Base-by-base conservation (phyloP, 2,888 invertebrate species). In the Lampropteryx suffumata region DNA sequence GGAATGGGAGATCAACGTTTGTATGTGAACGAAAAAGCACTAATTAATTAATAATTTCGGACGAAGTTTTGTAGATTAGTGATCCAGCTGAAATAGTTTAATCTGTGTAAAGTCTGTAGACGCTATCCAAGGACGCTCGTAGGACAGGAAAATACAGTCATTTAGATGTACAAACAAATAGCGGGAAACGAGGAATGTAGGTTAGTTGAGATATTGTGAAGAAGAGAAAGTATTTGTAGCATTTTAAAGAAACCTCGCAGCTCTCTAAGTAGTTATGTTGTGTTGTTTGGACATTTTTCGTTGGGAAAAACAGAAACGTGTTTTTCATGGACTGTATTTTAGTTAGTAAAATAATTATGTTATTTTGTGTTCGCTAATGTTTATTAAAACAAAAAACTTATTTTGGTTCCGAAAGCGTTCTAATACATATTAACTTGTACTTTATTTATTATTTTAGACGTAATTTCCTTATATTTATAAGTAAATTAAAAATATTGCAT, bases 71-170 rank as follows among this genome's bases (percentile, higher is more conserved):
- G 4, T 17, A 4, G 3, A 17, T 24, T 24, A 41, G 24, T 49
- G 24, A 17, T 6, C 30, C 34, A 44, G 42, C 48, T 53, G 33
- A 2, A 12, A 28, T 24, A 17, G 10, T 7, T 33, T 49, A 12
- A 27, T 6, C 44, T 44, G 35, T 48, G 27, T 2, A n/a, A 28
- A 40, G 44, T 42, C 40, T 55, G 51, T 55, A 37, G 50, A 5
- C 24, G 57, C 49, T 57, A 52, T 40, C 48, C 57, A 59, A 59
- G 57, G 59, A 56, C 57, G 35, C 52, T 58, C 56, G 46, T 50
- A 56, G 61, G 55, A 44, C 55, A 59, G 50, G 59, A 55, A 61
- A 59, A 61, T 61, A 61, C 42, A 61, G 61, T 59, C 53, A 57
- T 59, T 59, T 59, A 55, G 55, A 55, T 57, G 53, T 57, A 57